Percentiles rank a stretch among this genome's conserved stretches.
These are phyloP conservation scores for Rhineura floridana DNA, from an alignment of 2,113 vertebrate species.

Conservation along the genomic window DNA sequence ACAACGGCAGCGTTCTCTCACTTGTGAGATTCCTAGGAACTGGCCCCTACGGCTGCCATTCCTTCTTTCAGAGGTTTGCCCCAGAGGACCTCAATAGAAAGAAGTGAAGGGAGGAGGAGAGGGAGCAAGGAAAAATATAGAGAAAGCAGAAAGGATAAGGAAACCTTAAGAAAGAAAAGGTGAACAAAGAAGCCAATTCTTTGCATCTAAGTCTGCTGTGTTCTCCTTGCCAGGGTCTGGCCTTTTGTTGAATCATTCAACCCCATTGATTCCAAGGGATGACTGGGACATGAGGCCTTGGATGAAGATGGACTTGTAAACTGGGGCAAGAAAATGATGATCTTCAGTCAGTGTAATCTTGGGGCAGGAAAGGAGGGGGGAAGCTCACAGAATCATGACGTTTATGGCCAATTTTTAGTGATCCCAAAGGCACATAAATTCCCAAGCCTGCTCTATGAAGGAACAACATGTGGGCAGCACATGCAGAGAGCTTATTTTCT, in stretches of 20 bases:
- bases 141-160: neutral
- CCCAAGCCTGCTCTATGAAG: conserved; percentile 9
- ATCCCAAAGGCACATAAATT: neutral
- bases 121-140: neutral
- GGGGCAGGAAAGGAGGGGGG: neutral
- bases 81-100: too few relatives aligned
- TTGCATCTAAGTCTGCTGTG: neutral
- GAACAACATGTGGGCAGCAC: conserved; percentile 3
- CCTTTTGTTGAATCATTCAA: neutral
- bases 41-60: too few relatives aligned
- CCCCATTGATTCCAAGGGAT: too few relatives aligned
- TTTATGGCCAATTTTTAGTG: neutral
- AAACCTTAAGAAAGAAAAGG: neutral
- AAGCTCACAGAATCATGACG: neutral
- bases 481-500: neutral
- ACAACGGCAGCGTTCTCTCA: too few relatives aligned
- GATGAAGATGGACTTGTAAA: neutral
- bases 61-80: too few relatives aligned
- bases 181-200: neutral
- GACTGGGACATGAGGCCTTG: fast-evolving
- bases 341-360: neutral
- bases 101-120: too few relatives aligned
- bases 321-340: conserved; percentile 8
- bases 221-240: neutral
- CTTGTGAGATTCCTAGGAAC: too few relatives aligned